A percentile compares a stretch with the other conserved stretches of the same genome.
Evolutionary conservation across 2,797 vertebrate species (phyloP).

Genomic region (Lacerta bilineata): DNA sequence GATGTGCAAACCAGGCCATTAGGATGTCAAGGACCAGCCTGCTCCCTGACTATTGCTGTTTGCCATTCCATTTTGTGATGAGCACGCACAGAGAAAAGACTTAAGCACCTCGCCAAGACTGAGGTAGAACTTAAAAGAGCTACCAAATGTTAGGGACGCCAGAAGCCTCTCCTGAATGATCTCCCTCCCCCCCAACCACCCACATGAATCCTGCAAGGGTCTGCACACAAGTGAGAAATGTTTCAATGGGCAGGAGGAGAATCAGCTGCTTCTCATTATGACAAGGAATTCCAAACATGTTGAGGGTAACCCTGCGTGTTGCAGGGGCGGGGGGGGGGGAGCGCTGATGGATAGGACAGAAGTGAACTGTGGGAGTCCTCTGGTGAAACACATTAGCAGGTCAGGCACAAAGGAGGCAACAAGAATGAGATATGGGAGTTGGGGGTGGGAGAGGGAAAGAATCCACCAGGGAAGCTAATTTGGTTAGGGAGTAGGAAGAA

Average conservation of each 20-base stretch:
- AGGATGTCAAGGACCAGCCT: neutral
- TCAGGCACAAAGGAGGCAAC: neutral
- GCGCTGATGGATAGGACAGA: neutral
- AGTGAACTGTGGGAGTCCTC: neutral
- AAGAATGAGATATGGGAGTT: neutral
- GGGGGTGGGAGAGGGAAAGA: neutral
- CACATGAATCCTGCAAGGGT: neutral
- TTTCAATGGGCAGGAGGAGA: neutral
- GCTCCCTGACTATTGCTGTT: neutral
- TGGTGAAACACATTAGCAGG: neutral
- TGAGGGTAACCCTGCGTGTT: neutral
- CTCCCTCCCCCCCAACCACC: neutral
- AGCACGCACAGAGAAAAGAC: neutral
- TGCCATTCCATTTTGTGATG: neutral
- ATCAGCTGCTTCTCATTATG: conserved; percentile 46
- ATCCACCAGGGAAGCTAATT: neutral
- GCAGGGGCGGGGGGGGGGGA: neutral
- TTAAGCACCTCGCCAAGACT: neutral
- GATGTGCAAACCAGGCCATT: neutral
- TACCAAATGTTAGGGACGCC: neutral
- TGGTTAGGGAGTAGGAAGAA: neutral
- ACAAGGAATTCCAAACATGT: conserved; percentile 46
- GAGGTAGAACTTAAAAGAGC: neutral
- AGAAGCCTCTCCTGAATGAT: neutral
- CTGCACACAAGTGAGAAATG: neutral